Conservation (phyloP, 1,140 invertebrate species). For the Saccostrea echinata region DNA sequence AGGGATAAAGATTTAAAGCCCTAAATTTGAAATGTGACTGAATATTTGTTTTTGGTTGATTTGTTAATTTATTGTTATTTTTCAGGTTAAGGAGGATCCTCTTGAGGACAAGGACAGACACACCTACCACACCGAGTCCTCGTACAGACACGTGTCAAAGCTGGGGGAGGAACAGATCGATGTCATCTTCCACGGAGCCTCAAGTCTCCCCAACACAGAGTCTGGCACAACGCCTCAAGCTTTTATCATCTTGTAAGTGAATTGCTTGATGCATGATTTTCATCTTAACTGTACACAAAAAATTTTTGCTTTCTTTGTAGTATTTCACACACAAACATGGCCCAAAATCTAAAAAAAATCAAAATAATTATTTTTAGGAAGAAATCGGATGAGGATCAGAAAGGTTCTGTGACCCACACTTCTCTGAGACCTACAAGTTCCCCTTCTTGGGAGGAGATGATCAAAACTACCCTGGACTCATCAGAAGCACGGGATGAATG, state of each 20-base stretch:
- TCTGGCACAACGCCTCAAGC: conserved; percentile 66
- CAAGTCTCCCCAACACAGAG: conserved; percentile 65
- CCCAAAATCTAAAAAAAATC: too few species aligned
- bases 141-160: conserved; percentile 71
- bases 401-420: conserved; percentile 67
- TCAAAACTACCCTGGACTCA: conserved; percentile 61
- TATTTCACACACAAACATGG: too few species aligned
- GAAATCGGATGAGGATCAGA: conserved; percentile 63
- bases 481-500: conserved; percentile 67
- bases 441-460: conserved; percentile 76
- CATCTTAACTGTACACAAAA: too few species aligned
- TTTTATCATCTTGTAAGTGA: conserved; percentile 69
- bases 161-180: conserved; percentile 73
- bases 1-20: neutral
- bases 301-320: too few species aligned
- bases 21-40: neutral
- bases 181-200: conserved; percentile 74
- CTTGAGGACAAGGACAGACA: conserved; percentile 62
- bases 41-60: neutral
- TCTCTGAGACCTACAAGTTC: conserved; percentile 67
- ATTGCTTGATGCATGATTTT: neutral
- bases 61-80: neutral
- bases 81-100: conserved; percentile 69
- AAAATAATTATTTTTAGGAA: conserved; percentile 64
- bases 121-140: conserved; percentile 61